Percentiles rank a stretch among this genome's conserved stretches.
Evolutionary conservation across 2,888 invertebrate genomes (phyloP).

Genomic region (Agrochola macilenta): DNA sequence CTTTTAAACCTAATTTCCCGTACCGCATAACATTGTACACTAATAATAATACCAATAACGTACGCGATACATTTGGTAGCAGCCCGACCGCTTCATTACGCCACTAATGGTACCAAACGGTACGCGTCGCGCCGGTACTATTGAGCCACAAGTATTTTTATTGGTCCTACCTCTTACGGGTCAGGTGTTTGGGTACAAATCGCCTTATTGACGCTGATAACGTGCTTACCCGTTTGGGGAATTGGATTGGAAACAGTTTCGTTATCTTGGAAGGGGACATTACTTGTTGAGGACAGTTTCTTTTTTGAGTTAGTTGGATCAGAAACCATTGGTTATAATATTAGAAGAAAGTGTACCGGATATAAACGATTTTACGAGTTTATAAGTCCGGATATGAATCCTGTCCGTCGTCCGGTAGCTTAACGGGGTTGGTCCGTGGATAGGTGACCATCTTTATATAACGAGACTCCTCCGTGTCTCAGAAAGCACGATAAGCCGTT

Average conservation of each 20-base stretch:
- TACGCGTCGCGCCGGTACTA: slow-evolving; percentile 39
- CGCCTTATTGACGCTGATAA: slow-evolving; percentile 61
- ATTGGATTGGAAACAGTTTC: slow-evolving; percentile 15
- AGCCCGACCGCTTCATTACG: slow-evolving; percentile 72
- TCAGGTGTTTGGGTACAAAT: slow-evolving; percentile 67
- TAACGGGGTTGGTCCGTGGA: too few relatives aligned
- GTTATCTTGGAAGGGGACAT: slow-evolving; percentile 18
- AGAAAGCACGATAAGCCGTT: too few relatives aligned
- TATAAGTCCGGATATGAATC: background rate
- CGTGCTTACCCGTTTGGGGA: slow-evolving; percentile 21
- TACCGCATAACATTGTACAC: slow-evolving; percentile 61
- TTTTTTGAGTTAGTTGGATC: background rate
- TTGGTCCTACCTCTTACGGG: slow-evolving; percentile 52
- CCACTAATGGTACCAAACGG: slow-evolving; percentile 58
- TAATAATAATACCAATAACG: slow-evolving; percentile 65
- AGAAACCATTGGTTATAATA: background rate
- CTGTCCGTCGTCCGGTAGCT: too few relatives aligned
- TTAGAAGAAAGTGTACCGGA: background rate
- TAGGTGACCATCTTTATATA: too few relatives aligned
- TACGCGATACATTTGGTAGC: slow-evolving; percentile 74
- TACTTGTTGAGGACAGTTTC: background rate
- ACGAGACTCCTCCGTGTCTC: too few relatives aligned
- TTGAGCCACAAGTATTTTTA: slow-evolving; percentile 65
- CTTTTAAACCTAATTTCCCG: slow-evolving; percentile 24
- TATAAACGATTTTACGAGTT: too few relatives aligned